Evolutionary conservation across 1,140 invertebrate genomes (phyloP).

Genomic region (Globodera ellingtonae): DNA sequence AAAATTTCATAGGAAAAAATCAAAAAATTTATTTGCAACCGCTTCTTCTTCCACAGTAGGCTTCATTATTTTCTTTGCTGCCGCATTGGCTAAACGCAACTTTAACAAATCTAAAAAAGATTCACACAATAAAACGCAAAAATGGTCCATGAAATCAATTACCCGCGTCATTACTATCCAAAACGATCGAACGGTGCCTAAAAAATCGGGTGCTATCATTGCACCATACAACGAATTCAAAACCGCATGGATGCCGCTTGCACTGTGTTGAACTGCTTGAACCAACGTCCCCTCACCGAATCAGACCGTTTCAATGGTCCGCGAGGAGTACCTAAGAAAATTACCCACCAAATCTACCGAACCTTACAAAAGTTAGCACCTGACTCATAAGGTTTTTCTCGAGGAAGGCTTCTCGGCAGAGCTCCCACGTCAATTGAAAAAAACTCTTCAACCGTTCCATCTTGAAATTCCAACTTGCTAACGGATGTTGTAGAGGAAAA

Average conservation of each 20-base stretch:
- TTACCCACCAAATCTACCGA: constrained; percentile 12
- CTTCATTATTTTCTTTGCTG: constrained; percentile 28
- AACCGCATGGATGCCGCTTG: constrained; percentile 63
- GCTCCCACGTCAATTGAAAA: constrained; percentile 35
- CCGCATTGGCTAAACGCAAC: constrained; percentile 53
- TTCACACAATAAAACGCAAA: no score
- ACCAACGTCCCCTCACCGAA: constrained; percentile 59
- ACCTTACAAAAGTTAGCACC: neutral
- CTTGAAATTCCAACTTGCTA: constrained; percentile 62
- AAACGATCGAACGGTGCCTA: constrained; percentile 54
- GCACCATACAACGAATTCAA: neutral
- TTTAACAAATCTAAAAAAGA: constrained; percentile 53
- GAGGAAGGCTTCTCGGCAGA: constrained; percentile 45
- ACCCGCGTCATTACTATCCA: constrained; percentile 56
- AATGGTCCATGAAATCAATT: neutral
- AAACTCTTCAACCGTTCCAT: constrained; percentile 51
- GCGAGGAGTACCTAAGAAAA: neutral
- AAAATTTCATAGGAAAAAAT: constrained; percentile 18
- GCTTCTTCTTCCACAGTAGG: constrained; percentile 30
- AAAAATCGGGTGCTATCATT: neutral
- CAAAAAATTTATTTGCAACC: neutral
- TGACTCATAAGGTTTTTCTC: constrained; percentile 26
- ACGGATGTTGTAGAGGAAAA: constrained; percentile 65
- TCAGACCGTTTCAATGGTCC: constrained; percentile 50
- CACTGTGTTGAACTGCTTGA: constrained; percentile 51